These are phyloP conservation scores for Catharus bicknelli DNA, from an alignment of 2,113 vertebrate species.

Conservation along the genomic window DNA sequence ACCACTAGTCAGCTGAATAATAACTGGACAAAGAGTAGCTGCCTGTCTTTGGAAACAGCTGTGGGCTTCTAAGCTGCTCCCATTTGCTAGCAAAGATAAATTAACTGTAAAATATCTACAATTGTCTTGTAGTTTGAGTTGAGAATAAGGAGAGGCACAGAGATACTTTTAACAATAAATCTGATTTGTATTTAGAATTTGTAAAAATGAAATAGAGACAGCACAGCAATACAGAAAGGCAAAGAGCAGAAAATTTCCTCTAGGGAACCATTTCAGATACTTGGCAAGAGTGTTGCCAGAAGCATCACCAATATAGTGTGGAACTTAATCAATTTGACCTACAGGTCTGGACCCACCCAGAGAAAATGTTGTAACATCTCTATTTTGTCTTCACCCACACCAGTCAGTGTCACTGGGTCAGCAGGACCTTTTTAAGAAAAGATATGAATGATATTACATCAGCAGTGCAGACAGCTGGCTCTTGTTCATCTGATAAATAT, in stretches of 20 bases:
- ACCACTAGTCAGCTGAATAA: not conserved
- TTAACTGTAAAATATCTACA: not conserved
- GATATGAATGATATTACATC: not conserved
- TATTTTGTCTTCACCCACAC: not conserved
- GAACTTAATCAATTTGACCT: not conserved
- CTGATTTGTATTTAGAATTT: not conserved
- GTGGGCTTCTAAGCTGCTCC: not conserved
- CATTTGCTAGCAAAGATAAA: not conserved
- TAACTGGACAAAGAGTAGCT: not conserved
- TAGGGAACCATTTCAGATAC: not conserved
- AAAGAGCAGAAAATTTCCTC: not conserved
- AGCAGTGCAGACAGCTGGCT: not conserved
- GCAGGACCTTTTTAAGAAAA: not conserved
- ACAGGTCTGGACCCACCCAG: rapidly evolving
- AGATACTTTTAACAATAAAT: not conserved
- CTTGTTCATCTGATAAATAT: not conserved
- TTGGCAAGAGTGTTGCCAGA: not conserved
- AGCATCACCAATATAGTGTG: not conserved
- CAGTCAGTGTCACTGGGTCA: not conserved
- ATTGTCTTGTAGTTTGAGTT: not conserved
- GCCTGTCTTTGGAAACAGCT: not conserved
- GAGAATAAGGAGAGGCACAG: not conserved
- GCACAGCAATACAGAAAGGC: not conserved
- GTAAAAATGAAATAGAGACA: not conserved
- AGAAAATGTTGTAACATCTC: not conserved